phyloP scores from a whole-genome alignment of 2,888 invertebrate genomes.

The Drosophila algonquin region DNA sequence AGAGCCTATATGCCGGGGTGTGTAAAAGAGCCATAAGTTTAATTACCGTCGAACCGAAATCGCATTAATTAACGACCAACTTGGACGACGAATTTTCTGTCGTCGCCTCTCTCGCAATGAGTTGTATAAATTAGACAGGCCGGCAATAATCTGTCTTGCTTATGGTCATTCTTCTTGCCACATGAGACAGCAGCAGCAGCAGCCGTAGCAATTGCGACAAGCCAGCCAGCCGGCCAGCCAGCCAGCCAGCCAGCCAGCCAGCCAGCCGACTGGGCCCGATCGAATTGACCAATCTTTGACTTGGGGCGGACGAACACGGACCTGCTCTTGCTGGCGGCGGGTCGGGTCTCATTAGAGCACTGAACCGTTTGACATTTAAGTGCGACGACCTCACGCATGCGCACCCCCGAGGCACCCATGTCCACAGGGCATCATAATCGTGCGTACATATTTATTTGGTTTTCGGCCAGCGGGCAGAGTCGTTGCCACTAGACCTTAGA shows the following conservation, averaged over 20 bases:
- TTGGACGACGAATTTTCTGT: conserved; percentile 25
- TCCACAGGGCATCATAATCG: not conserved
- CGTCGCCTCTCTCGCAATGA: conserved; percentile 24
- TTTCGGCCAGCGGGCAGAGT: conserved; percentile 9
- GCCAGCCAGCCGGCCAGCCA: not conserved
- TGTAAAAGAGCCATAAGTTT: conserved; percentile 14
- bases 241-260: not conserved
- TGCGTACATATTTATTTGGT: not conserved
- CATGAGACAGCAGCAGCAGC: conserved; percentile 43
- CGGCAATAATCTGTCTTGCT: conserved; percentile 61
- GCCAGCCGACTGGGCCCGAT: conserved; percentile 19
- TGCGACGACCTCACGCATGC: conserved; percentile 59
- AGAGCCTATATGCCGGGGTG: not conserved
- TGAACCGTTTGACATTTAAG: conserved; percentile 70
- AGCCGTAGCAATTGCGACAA: conserved; percentile 39
- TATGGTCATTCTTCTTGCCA: conserved; percentile 75
- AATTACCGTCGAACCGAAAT: conserved; percentile 24
- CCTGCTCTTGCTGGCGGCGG: conserved; percentile 4
- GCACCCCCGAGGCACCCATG: conserved; percentile 13
- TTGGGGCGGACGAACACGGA: not conserved
- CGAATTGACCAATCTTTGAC: conserved; percentile 46
- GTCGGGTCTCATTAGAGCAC: conserved; percentile 64
- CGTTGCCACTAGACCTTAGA: conserved; percentile 34
- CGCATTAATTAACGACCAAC: conserved; percentile 33
- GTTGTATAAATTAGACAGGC: conserved; percentile 66